Evolutionary conservation across 1,140 invertebrate genomes (phyloP).

Genomic region (Dolichoris vasculosae): DNA sequence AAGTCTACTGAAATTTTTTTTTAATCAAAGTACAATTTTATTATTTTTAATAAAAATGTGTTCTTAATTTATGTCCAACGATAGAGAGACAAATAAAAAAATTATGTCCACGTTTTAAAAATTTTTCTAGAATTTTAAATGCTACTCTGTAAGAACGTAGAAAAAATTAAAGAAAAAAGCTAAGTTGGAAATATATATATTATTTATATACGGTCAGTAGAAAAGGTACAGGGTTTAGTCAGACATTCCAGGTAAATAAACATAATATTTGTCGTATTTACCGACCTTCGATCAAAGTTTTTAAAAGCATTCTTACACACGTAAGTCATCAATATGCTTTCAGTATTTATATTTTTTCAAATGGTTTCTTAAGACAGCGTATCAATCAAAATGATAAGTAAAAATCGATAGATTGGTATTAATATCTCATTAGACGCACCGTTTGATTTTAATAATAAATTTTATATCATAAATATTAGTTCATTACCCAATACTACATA

Average conservation of each 20-base stretch:
- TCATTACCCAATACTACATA: too few relatives aligned
- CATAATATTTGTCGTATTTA: background rate
- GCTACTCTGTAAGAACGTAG: too few relatives aligned
- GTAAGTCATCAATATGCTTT: background rate
- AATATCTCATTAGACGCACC: background rate
- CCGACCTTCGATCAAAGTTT: background rate
- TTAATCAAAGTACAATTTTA: too few relatives aligned
- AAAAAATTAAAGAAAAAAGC: background rate
- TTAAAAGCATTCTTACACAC: background rate
- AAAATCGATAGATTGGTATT: background rate
- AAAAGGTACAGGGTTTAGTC: slow-evolving; percentile 9
- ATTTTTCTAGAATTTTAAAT: too few relatives aligned
- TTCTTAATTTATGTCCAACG: too few relatives aligned
- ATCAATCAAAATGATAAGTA: background rate
- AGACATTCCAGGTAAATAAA: slow-evolving; percentile 7
- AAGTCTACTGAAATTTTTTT: too few relatives aligned
- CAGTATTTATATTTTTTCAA: background rate
- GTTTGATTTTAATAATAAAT: background rate
- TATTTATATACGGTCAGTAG: background rate
- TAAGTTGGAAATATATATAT: background rate
- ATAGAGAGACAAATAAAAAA: too few relatives aligned
- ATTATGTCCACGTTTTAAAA: too few relatives aligned
- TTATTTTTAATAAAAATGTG: too few relatives aligned
- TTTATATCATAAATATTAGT: background rate
- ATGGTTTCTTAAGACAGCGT: background rate